A percentile compares a stretch with the other conserved stretches of the same genome.
Conservation (phyloP, 2,888 invertebrate genomes). For the Tenthredo amoena region DNA sequence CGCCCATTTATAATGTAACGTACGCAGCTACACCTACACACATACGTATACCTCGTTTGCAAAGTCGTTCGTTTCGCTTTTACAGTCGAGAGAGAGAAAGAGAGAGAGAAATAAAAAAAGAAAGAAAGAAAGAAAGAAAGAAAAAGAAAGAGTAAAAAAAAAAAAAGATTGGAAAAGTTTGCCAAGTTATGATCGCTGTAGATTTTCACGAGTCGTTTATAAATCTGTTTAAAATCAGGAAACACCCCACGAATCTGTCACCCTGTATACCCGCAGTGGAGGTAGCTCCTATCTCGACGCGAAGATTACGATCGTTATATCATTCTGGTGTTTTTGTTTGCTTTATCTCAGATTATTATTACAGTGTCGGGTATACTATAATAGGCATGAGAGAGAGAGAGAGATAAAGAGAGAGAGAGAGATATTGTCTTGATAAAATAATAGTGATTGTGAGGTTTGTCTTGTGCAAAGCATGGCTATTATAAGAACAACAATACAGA, state of each 20-base stretch:
- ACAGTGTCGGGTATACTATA: background rate
- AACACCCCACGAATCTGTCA: background rate
- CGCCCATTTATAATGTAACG: background rate
- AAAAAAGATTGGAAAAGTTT: constrained; percentile 1
- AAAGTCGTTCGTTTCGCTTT: too few species aligned
- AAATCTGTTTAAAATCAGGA: background rate
- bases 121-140: too few species aligned
- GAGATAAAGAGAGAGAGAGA: background rate
- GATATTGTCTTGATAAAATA: constrained; percentile 2
- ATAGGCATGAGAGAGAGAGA: background rate
- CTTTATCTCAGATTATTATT: background rate
- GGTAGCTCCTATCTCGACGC: background rate
- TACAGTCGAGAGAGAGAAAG: too few species aligned
- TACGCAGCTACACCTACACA: too few species aligned
- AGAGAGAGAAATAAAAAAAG: too few species aligned
- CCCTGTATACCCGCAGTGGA: background rate
- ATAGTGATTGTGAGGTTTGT: constrained; percentile 2
- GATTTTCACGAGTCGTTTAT: constrained; percentile 2
- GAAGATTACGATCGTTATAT: background rate
- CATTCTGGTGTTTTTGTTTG: background rate
- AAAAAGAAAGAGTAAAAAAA: background rate
- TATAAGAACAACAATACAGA: background rate
- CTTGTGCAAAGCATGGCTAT: background rate
- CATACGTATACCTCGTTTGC: too few species aligned
- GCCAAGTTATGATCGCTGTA: background rate